These are phyloP conservation scores for Phortica variegata DNA, from an alignment of 1,140 invertebrate genomes.

Conservation along the genomic window DNA sequence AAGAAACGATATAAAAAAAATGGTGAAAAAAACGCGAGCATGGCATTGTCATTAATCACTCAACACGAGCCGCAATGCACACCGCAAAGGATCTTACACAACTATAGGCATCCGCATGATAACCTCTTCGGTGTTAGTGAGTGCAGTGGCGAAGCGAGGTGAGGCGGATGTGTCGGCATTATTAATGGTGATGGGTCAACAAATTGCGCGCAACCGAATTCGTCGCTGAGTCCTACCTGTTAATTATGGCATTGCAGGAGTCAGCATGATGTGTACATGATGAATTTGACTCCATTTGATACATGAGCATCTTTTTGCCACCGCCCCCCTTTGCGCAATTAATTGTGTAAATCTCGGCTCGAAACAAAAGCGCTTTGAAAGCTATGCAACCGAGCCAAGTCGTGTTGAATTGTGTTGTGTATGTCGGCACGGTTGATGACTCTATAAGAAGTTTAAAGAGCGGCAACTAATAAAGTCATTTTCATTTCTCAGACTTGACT, in stretches of 20 bases:
- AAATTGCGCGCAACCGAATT: slow-evolving; percentile 46
- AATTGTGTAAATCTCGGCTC: no score
- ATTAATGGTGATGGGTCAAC: slow-evolving; percentile 43
- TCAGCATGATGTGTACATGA: slow-evolving; percentile 42
- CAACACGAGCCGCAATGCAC: slow-evolving; percentile 48
- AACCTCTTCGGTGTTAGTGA: slow-evolving; percentile 1
- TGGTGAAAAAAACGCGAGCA: slow-evolving; percentile 10
- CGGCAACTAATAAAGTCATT: slow-evolving; percentile 48
- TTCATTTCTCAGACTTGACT: slow-evolving; percentile 18
- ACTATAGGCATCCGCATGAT: not conserved
- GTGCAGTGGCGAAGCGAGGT: not conserved
- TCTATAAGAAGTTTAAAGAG: slow-evolving; percentile 16
- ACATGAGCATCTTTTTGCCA: slow-evolving; percentile 7
- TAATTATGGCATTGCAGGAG: slow-evolving; percentile 55
- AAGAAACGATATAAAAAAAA: not conserved
- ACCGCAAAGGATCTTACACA: not conserved
- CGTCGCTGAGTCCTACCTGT: slow-evolving; percentile 42
- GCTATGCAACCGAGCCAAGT: no score
- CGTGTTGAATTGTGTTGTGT: no score
- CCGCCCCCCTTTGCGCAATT: no score
- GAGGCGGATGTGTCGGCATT: slow-evolving; percentile 9
- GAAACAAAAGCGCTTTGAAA: no score
- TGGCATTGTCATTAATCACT: slow-evolving; percentile 46
- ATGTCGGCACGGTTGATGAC: slow-evolving; percentile 17
- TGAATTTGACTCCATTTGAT: slow-evolving; percentile 15